Conservation (phyloP, 2,797 vertebrate species). For the Semaprochilodus insignis region DNA sequence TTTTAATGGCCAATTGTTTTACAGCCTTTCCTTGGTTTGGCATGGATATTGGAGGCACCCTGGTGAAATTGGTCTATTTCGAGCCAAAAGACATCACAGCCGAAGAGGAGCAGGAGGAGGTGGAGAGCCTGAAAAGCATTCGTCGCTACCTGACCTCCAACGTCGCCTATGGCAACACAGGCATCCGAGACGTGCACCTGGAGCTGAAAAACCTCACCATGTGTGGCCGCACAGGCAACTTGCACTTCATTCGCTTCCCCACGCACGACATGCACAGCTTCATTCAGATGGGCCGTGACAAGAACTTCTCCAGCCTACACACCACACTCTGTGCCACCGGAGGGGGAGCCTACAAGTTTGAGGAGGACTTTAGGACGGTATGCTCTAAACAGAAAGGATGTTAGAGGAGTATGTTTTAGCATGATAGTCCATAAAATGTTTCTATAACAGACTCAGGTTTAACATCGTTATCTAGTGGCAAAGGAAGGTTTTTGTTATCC, state of each 20-base stretch:
- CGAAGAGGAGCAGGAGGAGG: conserved; percentile 90
- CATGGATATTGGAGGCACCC: conserved; percentile 89
- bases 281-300: conserved; percentile 90
- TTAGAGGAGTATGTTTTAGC: background rate
- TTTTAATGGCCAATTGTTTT: conserved; percentile 13
- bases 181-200: conserved; percentile 88
- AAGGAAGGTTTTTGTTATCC: no score
- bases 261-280: conserved; percentile 89
- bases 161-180: conserved; percentile 87
- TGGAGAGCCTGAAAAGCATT: conserved; percentile 90
- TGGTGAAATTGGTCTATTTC: conserved; percentile 90
- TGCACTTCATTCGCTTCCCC: conserved; percentile 91
- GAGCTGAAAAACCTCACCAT: conserved; percentile 86
- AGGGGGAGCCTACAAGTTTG: conserved; percentile 89
- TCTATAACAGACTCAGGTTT: no score
- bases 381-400: background rate
- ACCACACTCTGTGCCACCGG: conserved; percentile 88
- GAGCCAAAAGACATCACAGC: conserved; percentile 90
- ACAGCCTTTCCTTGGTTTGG: conserved; percentile 91
- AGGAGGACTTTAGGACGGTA: conserved; percentile 89
- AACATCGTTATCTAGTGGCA: no score
- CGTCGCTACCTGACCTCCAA: conserved; percentile 88
- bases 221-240: conserved; percentile 85
- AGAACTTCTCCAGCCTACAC: conserved; percentile 89
- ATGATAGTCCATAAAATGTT: background rate